Conservation (phyloP, 2,113 vertebrate species). For the Lota lota region DNA sequence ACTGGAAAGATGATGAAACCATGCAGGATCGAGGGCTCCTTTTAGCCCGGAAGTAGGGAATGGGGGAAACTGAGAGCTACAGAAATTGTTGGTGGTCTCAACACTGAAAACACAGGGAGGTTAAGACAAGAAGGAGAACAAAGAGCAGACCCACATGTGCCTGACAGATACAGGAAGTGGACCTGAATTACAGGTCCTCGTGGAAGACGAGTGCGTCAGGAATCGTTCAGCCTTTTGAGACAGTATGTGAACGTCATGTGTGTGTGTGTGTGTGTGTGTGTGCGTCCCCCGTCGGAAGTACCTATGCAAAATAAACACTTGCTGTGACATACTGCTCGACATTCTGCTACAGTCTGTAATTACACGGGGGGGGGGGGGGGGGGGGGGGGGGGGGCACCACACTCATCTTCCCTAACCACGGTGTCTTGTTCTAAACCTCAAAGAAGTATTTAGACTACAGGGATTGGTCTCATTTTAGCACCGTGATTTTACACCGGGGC, state of each 20-base stretch:
- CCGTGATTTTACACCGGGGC: no score
- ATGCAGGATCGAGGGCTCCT: no score
- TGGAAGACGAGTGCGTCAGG: constrained; percentile 13
- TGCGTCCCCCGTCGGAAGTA: no score
- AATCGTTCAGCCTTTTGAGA: not conserved
- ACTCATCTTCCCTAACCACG: no score
- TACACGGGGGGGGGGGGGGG: not conserved
- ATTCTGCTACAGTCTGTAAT: not conserved
- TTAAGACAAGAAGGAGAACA: not conserved
- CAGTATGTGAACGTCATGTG: no score
- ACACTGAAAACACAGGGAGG: not conserved
- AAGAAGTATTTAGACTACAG: no score
- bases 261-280: not conserved
- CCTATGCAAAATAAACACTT: not conserved
- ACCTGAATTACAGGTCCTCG: constrained; percentile 14
- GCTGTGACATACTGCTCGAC: not conserved
- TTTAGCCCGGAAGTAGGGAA: no score
- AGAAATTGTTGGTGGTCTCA: not conserved
- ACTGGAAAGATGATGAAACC: no score
- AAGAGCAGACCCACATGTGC: constrained; percentile 10
- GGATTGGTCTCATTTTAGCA: no score
- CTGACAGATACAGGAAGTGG: constrained; percentile 33
- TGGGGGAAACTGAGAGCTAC: not conserved
- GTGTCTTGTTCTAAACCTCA: no score
- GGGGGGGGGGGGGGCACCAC: no score